Base-by-base conservation (phyloP, 2,888 invertebrate genomes). In the Apantesis nais region DNA sequence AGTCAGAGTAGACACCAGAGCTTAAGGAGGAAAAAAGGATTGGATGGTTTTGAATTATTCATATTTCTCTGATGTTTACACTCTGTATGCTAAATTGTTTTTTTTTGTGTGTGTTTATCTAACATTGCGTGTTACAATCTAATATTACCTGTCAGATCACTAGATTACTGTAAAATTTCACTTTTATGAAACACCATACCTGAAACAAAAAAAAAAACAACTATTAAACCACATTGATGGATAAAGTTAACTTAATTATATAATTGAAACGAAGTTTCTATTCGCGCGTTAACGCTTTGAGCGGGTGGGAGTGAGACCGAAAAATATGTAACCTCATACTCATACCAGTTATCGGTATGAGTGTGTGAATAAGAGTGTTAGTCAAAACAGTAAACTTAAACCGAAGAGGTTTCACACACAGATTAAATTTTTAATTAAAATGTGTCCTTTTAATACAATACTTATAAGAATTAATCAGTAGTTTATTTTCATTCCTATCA, bases 201-300 rank as follows among this genome's bases (percentile, higher is more conserved):
- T 80, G 79, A 55, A 80, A 80, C 80, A 78, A 80, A 65, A 64
- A 1, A 69, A 71, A 68, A 41, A 34, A 37, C 1, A 29, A 29
- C 16, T 1, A 55, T 65, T 52, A 52, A n/a, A 34, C 8, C 14
- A 58, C 16, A 7, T 48, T 58, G 55, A 12, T 29, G n/a, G 2
- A 29, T 16, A 12, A 58, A 58, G 14, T 5, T 19, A 29, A 29
- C n/a, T 55, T 25, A 25, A 12, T 25, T 2, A 3, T 11, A 22
- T 25, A 52, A 52, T 8, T 52, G n/a, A n/a, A n/a, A n/a, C n/a
- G n/a, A n/a, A n/a, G n/a, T n/a, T n/a, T n/a, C n/a, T n/a, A n/a
- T n/a, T n/a, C n/a, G n/a, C n/a, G n/a, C n/a, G n/a, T n/a, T n/a
- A n/a, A n/a, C n/a, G n/a, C n/a, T n/a, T n/a, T n/a, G n/a, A n/a